Evolutionary conservation across 92 coral and sea anemone genomes (phyloP), one percentile per base, ranked within the genome.

Genomic region (Umimayanthus kanabou): DNA sequence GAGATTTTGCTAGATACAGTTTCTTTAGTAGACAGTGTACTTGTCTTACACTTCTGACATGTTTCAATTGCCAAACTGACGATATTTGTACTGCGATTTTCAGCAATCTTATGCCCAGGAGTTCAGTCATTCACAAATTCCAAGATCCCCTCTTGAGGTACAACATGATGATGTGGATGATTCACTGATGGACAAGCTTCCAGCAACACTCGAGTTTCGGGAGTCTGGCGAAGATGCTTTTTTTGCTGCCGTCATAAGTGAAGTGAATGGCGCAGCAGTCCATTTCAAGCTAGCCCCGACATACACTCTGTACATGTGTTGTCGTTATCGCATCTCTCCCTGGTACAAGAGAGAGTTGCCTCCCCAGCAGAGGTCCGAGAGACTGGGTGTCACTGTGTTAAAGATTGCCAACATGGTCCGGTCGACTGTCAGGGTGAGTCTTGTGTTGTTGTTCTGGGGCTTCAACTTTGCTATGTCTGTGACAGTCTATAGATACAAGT

Each of bases 161-260:
- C 15, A 43, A 71, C 79, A 71, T 26, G 93, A 94, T 66, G 76
- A 81, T 33, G 91, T 89, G 37, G 96, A 92, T 50, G 94, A 90
- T 23, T 91, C 90, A 3, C 75, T 85, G 80, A 93, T 92, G 33
- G 98, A 95, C 91, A 95, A 91, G 64, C 96, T 97, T 25, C 99
- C 99, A 29, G 99, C 99, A 20, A 91, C 92, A 13, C 84, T 97
- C 3, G 99, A 97, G 89, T 97, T 95, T 88, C 88, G 94, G 55
- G 99, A 97, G 77, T 92, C 97, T 23, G 99, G 99, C 22, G 99
- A 97, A 80, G 99, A 97, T 77, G 99, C 99, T 18, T 97, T 97
- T 92, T 97, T 97, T 90, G 99, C 99, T 49, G 98, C 96, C 9
- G 99, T 97, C 30, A 85, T 94, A 70, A 97, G 99, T 33, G 99